Base-by-base conservation (phyloP, 2,797 vertebrate genomes). In the Scomberomorus guttatus region DNA sequence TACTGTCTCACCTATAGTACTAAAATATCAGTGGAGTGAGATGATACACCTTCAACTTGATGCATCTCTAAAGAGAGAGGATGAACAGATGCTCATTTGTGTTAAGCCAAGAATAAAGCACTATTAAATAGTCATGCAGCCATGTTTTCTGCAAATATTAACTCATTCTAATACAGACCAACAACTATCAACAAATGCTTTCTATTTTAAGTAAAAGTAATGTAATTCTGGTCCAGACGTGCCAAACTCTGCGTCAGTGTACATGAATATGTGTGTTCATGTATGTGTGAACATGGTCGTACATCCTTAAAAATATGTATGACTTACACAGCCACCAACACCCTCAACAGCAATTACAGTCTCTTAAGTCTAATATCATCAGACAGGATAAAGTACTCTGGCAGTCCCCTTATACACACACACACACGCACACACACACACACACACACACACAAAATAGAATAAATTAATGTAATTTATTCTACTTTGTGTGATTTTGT, bases 291-390 rank as follows among this genome's bases (percentile, higher is more conserved):
- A 48, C 7, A 24, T 20, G 18, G 15, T 5, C 14, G 27, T 42
- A 24, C 29, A 57, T 67, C 72, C 44, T 51, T 39, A 50, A 51
- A 65, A 50, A 70, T 25, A 13, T 44, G 48, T 54, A 27, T 67
- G 34, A 56, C 51, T 57, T 55, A 27, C 22, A 44, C 55, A 22
- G 14, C 15, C 24, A 7, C 34, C 17, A 62, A 68, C 52, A 58
- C 29, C 58, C 29, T 55, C 42, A 75, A 65, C 55, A 55, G 50
- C 59, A 73, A 55, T 60, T 61, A 52, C 27, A 44, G 48, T 70
- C 42, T 68, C 17, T 56, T 64, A 70, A 70, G 60, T 44, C 5
- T 68, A 72, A 83, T 75, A 44, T 17, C 27, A 62, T 55, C 22
- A 27, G 63, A 76, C 63, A 75, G 17, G 58, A 50, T 69, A 25